These are phyloP conservation scores for Pandemis cinnamomeana DNA, from an alignment of 2,888 invertebrate species.

Conservation along the genomic window DNA sequence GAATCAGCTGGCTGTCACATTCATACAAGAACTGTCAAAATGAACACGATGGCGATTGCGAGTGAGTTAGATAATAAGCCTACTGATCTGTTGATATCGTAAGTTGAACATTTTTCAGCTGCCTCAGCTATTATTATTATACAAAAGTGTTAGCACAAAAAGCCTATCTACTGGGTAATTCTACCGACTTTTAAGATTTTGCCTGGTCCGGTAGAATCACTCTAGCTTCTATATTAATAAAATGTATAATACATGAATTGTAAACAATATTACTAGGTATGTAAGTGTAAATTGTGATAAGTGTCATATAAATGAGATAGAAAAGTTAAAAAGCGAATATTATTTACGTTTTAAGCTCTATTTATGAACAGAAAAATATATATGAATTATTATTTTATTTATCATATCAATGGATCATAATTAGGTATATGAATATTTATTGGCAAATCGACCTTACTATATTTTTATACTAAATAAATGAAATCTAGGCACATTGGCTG, in stretches of 20 bases:
- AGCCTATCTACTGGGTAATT: constrained; percentile 13
- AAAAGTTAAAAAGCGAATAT: constrained; percentile 5
- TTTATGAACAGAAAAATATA: background rate
- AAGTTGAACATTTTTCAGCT: background rate
- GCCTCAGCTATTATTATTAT: background rate
- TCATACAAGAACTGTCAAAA: too few relatives aligned
- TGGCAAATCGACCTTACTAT: background rate
- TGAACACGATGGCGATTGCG: too few relatives aligned
- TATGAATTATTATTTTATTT: background rate
- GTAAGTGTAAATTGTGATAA: constrained; percentile 17
- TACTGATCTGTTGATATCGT: background rate
- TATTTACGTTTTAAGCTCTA: constrained; percentile 16
- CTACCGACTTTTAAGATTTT: constrained; percentile 10
- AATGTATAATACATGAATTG: background rate
- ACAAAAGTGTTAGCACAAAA: background rate
- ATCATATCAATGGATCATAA: background rate
- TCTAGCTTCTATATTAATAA: background rate
- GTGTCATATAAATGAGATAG: constrained; percentile 17
- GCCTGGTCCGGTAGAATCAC: constrained; percentile 9
- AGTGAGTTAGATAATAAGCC: too few relatives aligned
- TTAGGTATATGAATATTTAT: background rate
- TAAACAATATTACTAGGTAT: background rate
- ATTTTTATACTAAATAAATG: constrained; percentile 8
- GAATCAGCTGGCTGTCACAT: too few relatives aligned
- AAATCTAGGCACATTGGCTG: background rate